A percentile compares a stretch with the other conserved stretches of the same genome.
These are phyloP conservation scores for Reticulitermes speratus DNA, from an alignment of 1,140 invertebrate genomes.

Conservation along the genomic window DNA sequence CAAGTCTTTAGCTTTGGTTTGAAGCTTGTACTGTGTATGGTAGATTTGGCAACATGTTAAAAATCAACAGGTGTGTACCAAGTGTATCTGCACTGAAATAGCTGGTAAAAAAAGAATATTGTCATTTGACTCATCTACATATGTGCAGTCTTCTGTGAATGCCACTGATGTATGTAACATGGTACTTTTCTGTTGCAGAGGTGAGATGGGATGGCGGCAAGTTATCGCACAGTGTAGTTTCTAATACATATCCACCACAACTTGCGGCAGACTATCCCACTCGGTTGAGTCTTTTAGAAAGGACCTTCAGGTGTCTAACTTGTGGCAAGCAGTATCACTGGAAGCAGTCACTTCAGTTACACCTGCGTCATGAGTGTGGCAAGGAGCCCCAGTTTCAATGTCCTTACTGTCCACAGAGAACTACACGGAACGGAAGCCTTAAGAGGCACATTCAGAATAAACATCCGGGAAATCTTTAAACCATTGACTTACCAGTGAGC, in stretches of 20 bases:
- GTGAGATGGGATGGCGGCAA: background rate
- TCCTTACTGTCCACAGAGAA: slow-evolving; percentile 39
- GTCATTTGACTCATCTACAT: no score
- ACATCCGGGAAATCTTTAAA: slow-evolving; percentile 39
- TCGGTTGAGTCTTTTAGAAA: background rate
- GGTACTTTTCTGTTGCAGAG: background rate
- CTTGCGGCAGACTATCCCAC: background rate
- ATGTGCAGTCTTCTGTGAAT: no score
- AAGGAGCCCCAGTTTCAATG: slow-evolving; percentile 44
- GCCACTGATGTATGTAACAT: no score
- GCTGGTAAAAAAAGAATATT: no score
- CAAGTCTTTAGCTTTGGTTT: no score
- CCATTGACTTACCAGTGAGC: no score
- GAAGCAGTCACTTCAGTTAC: slow-evolving; percentile 56
- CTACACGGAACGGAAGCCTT: slow-evolving; percentile 32
- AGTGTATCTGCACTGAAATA: no score
- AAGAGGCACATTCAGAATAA: slow-evolving; percentile 39
- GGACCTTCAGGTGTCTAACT: slow-evolving; percentile 58
- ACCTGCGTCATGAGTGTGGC: slow-evolving; percentile 34
- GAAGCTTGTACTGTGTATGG: no score
- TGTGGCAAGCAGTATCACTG: slow-evolving; percentile 76
- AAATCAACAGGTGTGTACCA: no score
- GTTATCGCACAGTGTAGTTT: background rate
- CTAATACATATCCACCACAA: background rate
- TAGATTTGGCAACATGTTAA: no score